Evolutionary conservation across 2,113 vertebrate species (phyloP).

Genomic region (Cyanistes caeruleus): DNA sequence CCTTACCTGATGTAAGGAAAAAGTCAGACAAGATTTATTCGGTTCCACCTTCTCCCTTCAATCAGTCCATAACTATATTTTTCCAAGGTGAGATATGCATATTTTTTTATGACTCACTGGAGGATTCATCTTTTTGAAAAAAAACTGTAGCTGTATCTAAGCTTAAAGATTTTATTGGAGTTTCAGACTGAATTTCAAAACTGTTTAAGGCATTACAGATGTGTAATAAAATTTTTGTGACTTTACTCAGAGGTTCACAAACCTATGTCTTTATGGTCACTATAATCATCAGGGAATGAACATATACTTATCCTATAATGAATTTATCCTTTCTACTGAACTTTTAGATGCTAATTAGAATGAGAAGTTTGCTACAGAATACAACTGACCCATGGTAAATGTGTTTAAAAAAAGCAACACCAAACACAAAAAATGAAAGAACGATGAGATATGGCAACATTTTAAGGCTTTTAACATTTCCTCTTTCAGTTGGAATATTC

Average conservation of each 20-base stretch:
- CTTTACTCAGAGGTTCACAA: not conserved
- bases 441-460: not conserved
- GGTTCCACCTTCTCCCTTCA: not conserved
- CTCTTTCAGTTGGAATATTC: not conserved
- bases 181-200: not conserved
- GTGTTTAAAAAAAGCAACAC: not conserved
- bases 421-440: not conserved
- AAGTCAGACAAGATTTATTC: not conserved
- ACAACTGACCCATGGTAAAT: rapidly evolving
- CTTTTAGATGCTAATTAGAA: not conserved
- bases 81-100: not conserved
- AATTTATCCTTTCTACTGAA: not conserved
- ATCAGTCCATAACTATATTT: not conserved
- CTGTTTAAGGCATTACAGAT: not conserved
- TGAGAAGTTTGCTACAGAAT: not conserved
- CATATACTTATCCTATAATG: not conserved
- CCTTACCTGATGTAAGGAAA: not conserved
- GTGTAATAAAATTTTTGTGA: not conserved
- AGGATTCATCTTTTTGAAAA: not conserved
- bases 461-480: not conserved
- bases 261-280: not conserved
- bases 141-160: not conserved
- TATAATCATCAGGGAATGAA: not conserved
- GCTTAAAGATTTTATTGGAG: not conserved
- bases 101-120: constrained; percentile 6